These are phyloP conservation scores for Abrostola triplasia DNA, from an alignment of 2,888 invertebrate genomes.

Conservation along the genomic window DNA sequence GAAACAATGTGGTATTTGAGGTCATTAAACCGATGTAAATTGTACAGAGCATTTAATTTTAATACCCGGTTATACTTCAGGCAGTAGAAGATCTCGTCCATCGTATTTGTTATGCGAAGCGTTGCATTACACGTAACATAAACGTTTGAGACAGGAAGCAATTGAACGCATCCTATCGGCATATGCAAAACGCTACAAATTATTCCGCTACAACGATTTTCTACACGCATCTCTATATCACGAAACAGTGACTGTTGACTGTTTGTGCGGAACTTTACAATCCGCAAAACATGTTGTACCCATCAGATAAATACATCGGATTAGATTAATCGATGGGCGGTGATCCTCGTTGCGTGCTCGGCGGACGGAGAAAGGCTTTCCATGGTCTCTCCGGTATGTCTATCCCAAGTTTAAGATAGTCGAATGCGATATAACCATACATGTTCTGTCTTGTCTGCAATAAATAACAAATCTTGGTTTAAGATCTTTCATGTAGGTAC, in stretches of 20 bases:
- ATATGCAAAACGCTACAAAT: conserved; percentile 71
- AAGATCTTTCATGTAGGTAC: conserved; percentile 26
- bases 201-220: conserved; percentile 70
- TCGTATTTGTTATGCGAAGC: conserved; percentile 61
- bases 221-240: conserved; percentile 65
- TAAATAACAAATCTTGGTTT: conserved; percentile 19
- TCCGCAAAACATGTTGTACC: conserved; percentile 55
- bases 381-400: conserved; percentile 70
- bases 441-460: conserved; percentile 16
- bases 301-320: conserved; percentile 62
- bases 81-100: conserved; percentile 6
- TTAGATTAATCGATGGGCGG: conserved; percentile 68
- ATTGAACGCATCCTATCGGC: conserved; percentile 67
- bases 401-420: conserved; percentile 64
- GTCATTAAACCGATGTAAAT: conserved; percentile 54
- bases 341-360: conserved; percentile 64
- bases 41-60: conserved; percentile 39
- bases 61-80: conserved; percentile 12
- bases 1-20: conserved; percentile 19
- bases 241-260: conserved; percentile 42
- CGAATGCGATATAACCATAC: conserved; percentile 62
- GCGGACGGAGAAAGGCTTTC: conserved; percentile 65
- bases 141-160: conserved; percentile 69
- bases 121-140: conserved; percentile 62
- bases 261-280: conserved; percentile 52